phyloP scores from a whole-genome alignment of 2,888 invertebrate species.

The Girardia tigrina region DNA sequence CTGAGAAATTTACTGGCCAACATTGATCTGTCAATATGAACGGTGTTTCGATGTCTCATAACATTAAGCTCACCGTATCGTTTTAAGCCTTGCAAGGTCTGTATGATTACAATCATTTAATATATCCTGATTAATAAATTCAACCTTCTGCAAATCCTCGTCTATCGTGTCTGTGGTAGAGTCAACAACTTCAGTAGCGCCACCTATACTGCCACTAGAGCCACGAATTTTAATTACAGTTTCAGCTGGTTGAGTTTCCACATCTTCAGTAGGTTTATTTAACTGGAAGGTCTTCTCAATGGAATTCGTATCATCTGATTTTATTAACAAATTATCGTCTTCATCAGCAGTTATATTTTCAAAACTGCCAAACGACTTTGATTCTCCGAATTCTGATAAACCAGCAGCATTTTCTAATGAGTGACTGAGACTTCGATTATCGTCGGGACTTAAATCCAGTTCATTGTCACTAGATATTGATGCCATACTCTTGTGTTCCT shows the following conservation, averaged over 20 bases:
- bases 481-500: background rate
- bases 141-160: background rate
- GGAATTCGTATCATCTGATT: background rate
- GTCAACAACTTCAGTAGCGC: background rate
- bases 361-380: background rate
- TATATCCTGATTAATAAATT: background rate
- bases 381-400: background rate
- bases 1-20: constrained; percentile 15
- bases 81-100: background rate
- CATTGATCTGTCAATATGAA: background rate
- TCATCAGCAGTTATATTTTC: constrained; percentile 10
- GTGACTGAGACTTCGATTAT: background rate
- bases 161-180: background rate
- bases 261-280: background rate
- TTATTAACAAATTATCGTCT: background rate
- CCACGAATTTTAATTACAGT: background rate
- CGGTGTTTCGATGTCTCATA: background rate
- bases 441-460: constrained; percentile 1
- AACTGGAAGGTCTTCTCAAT: background rate
- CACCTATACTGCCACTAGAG: background rate
- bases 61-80: background rate
- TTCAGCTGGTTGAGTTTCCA: too few species aligned
- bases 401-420: background rate
- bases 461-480: background rate
- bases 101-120: background rate